phyloP scores from a whole-genome alignment of 1,140 invertebrate species.

The Drosophila pseudoobscura region DNA sequence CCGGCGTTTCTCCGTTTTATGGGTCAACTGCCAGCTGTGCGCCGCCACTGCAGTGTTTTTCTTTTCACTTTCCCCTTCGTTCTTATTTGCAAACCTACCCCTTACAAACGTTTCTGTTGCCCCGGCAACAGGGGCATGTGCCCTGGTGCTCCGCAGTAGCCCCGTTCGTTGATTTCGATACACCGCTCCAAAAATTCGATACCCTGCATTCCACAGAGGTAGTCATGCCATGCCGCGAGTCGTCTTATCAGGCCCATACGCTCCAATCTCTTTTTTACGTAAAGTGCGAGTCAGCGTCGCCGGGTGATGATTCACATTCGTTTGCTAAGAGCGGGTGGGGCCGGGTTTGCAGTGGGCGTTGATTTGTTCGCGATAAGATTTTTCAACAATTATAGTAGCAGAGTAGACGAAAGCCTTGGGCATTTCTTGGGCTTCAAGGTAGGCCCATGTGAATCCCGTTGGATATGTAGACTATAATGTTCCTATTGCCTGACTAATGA shows the following conservation, averaged over 20 bases:
- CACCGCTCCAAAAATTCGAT: not conserved
- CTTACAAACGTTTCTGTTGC: not conserved
- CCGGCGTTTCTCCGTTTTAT: slow-evolving; percentile 17
- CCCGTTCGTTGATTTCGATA: slow-evolving; percentile 5
- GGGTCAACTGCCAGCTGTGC: slow-evolving; percentile 39
- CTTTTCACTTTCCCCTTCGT: slow-evolving; percentile 30
- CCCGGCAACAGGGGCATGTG: slow-evolving; percentile 6
- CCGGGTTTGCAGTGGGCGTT: slow-evolving; percentile 24
- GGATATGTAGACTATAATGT: not conserved
- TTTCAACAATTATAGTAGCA: not conserved
- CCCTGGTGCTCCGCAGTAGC: not conserved
- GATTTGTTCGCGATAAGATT: slow-evolving; percentile 32
- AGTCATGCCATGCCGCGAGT: slow-evolving; percentile 46
- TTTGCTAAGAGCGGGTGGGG: slow-evolving; percentile 4
- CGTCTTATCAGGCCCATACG: slow-evolving; percentile 26
- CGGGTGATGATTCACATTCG: slow-evolving; percentile 25
- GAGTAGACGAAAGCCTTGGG: not conserved
- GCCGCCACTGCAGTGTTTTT: slow-evolving; percentile 26
- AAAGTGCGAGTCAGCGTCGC: slow-evolving; percentile 31
- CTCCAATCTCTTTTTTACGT: slow-evolving; percentile 38
- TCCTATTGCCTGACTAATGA: too few relatives aligned
- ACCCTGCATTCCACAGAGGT: not conserved
- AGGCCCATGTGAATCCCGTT: not conserved
- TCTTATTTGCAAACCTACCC: not conserved
- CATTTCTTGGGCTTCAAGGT: not conserved